Base-by-base conservation (phyloP, 2,888 invertebrate species). In the Vandiemenella viatica region DNA sequence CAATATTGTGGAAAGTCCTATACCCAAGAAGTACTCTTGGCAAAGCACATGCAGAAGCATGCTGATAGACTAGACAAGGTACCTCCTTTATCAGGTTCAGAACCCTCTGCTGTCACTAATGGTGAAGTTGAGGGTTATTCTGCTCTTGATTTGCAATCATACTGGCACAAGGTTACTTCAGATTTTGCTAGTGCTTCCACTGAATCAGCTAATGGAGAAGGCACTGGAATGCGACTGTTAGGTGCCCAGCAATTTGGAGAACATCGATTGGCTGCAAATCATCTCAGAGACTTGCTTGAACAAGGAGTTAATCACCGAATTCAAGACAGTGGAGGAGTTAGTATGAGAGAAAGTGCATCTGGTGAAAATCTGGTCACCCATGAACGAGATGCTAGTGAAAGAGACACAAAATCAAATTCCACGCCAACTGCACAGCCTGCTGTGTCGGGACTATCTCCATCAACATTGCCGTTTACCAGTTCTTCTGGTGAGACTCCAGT, bases 11-110 rank as follows among this genome's bases (percentile, higher is more conserved):
- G 98, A 62, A 98, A 98, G 71, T 93, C 92, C 55, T 99, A 99
- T 72, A 98, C 97, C 52, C 98, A 98, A 72, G 96, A 97, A 71
- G 97, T 96, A 55, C 98, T 98, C 70, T 77, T 98, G 63, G 91
- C 92, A 63, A 95, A 98, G 69, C 98, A 98, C 71, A 95, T 98
- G 96, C 92, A 95, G 66, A 98, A 98, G 66, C 98, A 98, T 67
- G 86, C 90, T 4, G 91, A 92, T 62, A 72, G 90, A 58, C 85
- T 90, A 54, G 91, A 92, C 64, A 91, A 91, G 65, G 75, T 90
- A 63, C 87, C 89, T 53, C 87, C 88, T 3, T 70, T 70, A 50
- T 85, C 86, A 52, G 73, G 74, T 15, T 79, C 80, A 8, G 82
- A 77, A 18, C 65, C 50, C 19, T 51, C 51, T 43, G 47, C 46